phyloP scores from a whole-genome alignment of 2,113 vertebrate species.

The Nymphicus hollandicus region DNA sequence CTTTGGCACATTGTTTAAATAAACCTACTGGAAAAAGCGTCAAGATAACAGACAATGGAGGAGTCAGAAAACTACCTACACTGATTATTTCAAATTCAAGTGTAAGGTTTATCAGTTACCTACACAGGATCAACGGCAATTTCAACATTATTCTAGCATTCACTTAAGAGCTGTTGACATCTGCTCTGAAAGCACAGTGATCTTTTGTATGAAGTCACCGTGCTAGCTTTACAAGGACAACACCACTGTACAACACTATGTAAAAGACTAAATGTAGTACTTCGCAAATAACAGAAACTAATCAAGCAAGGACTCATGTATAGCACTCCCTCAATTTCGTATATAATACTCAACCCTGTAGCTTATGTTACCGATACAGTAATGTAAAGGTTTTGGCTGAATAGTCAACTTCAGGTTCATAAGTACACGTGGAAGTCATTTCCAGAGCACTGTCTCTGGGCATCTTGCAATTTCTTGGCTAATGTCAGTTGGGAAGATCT shows the following conservation, averaged over 20 bases:
- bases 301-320: neutral
- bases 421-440: neutral
- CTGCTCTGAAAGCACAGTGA: neutral
- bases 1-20: neutral
- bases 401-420: neutral
- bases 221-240: neutral
- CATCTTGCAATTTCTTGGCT: neutral
- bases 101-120: neutral
- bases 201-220: neutral
- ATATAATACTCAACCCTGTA: neutral
- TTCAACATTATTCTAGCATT: neutral
- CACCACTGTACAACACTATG: neutral
- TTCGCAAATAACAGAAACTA: neutral
- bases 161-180: neutral
- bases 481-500: neutral
- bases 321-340: neutral
- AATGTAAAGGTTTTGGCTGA: fast-evolving
- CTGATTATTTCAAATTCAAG: neutral
- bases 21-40: neutral
- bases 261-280: neutral
- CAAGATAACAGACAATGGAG: neutral
- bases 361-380: neutral
- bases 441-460: neutral
- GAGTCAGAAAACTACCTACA: neutral
- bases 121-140: neutral